A percentile compares a stretch with the other conserved stretches of the same genome.
These are phyloP conservation scores for Papilio helenus DNA, from an alignment of 1,140 invertebrate genomes.

Conservation along the genomic window DNA sequence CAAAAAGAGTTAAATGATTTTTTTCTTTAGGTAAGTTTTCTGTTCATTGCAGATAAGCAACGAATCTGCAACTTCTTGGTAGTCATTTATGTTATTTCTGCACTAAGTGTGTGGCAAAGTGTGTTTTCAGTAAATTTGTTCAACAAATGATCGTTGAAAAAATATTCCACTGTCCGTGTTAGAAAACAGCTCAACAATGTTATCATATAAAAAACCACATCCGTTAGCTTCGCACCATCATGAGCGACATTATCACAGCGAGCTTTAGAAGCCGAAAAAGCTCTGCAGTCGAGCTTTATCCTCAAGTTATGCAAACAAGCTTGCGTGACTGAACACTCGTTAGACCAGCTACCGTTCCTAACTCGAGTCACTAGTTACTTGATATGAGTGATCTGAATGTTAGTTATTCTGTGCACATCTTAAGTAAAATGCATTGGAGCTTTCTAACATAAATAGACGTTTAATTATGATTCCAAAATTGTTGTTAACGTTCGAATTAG, in stretches of 20 bases:
- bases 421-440: background rate
- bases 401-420: constrained; percentile 12
- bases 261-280: constrained; percentile 35
- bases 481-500: background rate
- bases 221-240: background rate
- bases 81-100: no score
- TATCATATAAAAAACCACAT: background rate
- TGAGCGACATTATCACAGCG: constrained; percentile 23
- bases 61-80: no score
- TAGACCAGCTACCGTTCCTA: constrained; percentile 38
- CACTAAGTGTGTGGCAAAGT: no score
- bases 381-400: constrained; percentile 32
- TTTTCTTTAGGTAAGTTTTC: no score
- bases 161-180: background rate
- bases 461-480: background rate
- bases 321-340: constrained; percentile 47
- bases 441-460: background rate
- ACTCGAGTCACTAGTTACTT: constrained; percentile 4
- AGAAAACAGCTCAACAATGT: background rate
- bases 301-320: constrained; percentile 51
- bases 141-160: no score
- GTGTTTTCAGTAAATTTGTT: no score
- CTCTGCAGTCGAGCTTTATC: constrained; percentile 39
- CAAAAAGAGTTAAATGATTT: no score
- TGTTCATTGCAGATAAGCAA: no score